These are phyloP conservation scores for Alviniconcha marisindica DNA, from an alignment of 1,140 invertebrate species.

Conservation along the genomic window DNA sequence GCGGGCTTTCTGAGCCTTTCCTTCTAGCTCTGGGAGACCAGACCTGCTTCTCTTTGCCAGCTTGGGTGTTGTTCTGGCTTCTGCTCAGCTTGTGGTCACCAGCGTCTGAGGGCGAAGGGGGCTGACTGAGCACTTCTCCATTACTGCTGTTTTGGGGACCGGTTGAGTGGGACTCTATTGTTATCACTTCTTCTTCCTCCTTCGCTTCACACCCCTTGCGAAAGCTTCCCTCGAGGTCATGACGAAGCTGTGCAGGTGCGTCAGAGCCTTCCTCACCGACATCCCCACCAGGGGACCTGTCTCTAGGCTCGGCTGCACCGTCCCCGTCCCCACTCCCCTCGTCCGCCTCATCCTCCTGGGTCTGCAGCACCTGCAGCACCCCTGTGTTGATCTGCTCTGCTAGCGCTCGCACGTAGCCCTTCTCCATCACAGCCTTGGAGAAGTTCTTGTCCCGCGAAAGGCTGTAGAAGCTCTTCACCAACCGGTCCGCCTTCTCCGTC, in stretches of 20 bases:
- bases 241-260: no score
- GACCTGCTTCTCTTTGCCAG: neutral
- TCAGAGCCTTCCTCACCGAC: conserved; percentile 30
- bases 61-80: neutral
- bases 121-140: neutral
- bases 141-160: no score
- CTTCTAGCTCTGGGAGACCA: neutral
- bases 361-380: neutral
- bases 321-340: conserved; percentile 3
- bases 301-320: neutral
- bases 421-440: conserved; percentile 56
- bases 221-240: no score
- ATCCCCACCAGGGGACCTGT: conserved; percentile 26
- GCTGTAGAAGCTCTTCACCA: conserved; percentile 43
- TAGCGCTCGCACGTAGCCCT: conserved; percentile 63
- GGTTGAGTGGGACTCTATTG: no score
- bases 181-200: conserved; percentile 32
- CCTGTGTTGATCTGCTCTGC: conserved; percentile 59
- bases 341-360: conserved; percentile 36
- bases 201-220: conserved; percentile 3
- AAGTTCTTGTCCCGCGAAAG: conserved; percentile 53
- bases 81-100: neutral
- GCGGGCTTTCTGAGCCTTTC: neutral
- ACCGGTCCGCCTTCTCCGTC: conserved; percentile 34
- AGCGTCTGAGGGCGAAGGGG: neutral